Evolutionary conservation across 2,113 vertebrate genomes (phyloP), one percentile per base, ranked within the genome.

Genomic region (Tamias sibiricus): DNA sequence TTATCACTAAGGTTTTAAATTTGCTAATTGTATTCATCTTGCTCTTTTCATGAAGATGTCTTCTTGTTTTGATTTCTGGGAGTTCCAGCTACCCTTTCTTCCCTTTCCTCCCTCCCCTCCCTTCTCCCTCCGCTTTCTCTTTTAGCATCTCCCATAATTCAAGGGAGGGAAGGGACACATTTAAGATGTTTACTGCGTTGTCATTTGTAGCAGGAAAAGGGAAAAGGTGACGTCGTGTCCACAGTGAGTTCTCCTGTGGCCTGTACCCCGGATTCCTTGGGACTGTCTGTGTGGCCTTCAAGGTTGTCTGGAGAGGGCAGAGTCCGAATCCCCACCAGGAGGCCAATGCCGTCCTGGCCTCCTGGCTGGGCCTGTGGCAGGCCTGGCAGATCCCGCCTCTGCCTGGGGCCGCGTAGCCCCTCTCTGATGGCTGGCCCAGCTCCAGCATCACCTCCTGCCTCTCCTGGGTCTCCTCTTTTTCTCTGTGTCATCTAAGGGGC

Each of bases 41-140:
- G 20, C 4, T 88, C 44, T 93, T 77, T 59, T 47, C 72, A 84
- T 79, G 17, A 75, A 74, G 30, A 68, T 62, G 59, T 90, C 28
- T 71, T 52, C 80, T 75, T 47, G 66, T 10, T 49, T 77, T 62
- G 32, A 35, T 72, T 80, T 80, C 80, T 75, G 52, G 26, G 52
- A 30, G 54, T 74, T 95, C 94, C 59, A 19, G 49, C n/a, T n/a
- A n/a, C n/a, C 24, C 62, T 83, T 69, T 57, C 81, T 57, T 93
- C 42, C 62, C 49, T 10, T 35, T 68, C 37, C n/a, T 37, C 28
- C 14, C 32, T 57, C 72, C 22, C 7, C 3, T 17, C 20, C 3
- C 8, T 22, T 40, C 64, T 8, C 19, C 22, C 40, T 35, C 37
- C 4, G 20, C 20, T 30, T 32, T 57, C 35, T 28, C 44, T 77